phyloP scores from a whole-genome alignment of 1,140 invertebrate genomes.

The Zaprionus africanus region DNA sequence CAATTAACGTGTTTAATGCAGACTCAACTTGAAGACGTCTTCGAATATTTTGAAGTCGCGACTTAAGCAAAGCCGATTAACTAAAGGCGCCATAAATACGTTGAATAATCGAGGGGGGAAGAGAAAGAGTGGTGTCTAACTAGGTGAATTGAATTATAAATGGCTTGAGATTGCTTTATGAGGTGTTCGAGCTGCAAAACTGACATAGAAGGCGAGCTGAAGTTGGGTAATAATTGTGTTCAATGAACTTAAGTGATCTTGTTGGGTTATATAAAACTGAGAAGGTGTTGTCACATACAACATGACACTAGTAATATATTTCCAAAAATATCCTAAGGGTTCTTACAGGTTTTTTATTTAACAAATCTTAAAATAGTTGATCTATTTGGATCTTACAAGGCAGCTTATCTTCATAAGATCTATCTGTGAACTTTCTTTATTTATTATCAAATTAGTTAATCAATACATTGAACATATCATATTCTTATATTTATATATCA shows the following conservation, averaged over 20 bases:
- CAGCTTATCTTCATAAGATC: no score
- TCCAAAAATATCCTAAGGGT: no score
- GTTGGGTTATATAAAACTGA: not conserved
- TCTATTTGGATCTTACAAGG: no score
- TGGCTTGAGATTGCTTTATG: not conserved
- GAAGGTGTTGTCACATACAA: no score
- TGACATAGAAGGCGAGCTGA: not conserved
- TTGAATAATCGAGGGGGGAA: not conserved
- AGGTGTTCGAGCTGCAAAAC: not conserved
- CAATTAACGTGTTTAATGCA: not conserved
- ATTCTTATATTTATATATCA: not conserved
- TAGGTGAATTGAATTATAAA: not conserved
- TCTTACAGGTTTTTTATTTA: no score
- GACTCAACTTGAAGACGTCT: not conserved
- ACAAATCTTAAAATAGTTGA: no score
- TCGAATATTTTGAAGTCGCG: not conserved
- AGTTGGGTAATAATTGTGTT: not conserved
- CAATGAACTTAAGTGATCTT: not conserved
- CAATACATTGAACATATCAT: no score
- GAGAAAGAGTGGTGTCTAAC: not conserved
- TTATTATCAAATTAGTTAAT: no score
- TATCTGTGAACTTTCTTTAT: no score
- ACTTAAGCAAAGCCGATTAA: conserved; percentile 5
- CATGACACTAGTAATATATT: not conserved
- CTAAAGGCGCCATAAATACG: conserved; percentile 1